phyloP scores from a whole-genome alignment of 2,113 vertebrate species.

The Cyanoramphus novaezelandiae region DNA sequence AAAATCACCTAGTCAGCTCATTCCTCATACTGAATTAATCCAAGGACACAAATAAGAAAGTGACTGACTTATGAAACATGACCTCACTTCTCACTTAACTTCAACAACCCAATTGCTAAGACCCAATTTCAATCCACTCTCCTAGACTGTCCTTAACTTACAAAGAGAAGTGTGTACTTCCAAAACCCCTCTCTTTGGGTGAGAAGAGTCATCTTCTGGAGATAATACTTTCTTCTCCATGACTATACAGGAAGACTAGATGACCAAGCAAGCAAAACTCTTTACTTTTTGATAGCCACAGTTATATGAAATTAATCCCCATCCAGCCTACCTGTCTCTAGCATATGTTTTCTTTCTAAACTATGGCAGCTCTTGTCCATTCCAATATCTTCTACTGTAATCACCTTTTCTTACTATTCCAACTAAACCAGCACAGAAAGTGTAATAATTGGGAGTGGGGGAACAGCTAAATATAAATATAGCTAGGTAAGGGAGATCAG shows the following conservation, averaged over 20 bases:
- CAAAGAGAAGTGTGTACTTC: background rate
- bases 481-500: accelerated
- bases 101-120: background rate
- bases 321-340: background rate
- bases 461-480: no score
- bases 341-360: background rate
- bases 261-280: background rate
- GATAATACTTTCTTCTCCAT: background rate
- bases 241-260: background rate
- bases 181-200: background rate
- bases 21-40: background rate
- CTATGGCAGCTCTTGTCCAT: background rate
- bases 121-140: background rate
- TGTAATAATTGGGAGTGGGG: background rate
- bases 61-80: background rate
- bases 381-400: background rate
- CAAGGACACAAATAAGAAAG: background rate
- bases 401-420: background rate
- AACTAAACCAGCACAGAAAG: background rate
- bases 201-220: background rate
- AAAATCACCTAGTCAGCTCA: background rate
- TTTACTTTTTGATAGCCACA: background rate
- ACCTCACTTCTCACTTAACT: background rate
- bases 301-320: background rate
- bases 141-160: background rate